These are phyloP conservation scores for Hirundichthys speculiger DNA, from an alignment of 2,113 vertebrate genomes.

Conservation along the genomic window DNA sequence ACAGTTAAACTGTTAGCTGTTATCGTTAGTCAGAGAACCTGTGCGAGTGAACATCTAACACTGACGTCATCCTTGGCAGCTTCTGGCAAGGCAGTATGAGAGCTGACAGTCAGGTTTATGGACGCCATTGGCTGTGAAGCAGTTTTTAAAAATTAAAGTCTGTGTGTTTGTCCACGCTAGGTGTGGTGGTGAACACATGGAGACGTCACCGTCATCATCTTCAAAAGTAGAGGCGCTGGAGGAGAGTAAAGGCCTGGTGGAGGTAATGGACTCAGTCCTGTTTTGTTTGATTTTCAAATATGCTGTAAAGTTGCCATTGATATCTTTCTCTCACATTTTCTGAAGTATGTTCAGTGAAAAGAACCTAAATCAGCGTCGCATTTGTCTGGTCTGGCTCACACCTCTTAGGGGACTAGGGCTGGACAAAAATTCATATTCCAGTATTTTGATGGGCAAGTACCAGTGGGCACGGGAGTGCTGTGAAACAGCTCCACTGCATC, in stretches of 20 bases:
- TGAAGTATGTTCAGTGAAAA: too few species aligned
- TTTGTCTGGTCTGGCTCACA: too few species aligned
- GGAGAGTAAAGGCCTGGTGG: conserved; percentile 45
- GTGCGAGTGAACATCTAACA: not conserved
- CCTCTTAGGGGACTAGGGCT: too few species aligned
- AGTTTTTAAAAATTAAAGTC: not conserved
- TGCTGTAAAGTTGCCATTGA: too few species aligned
- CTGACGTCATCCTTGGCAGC: not conserved
- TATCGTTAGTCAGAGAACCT: not conserved
- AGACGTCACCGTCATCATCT: conserved; percentile 50
- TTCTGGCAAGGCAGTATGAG: not conserved
- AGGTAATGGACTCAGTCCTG: conserved; percentile 45
- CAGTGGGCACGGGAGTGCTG: too few species aligned
- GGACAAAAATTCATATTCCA: too few species aligned
- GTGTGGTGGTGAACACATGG: conserved; percentile 57
- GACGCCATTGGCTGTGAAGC: not conserved
- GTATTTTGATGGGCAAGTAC: too few species aligned
- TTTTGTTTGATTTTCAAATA: too few species aligned
- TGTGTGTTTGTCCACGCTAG: conserved; percentile 28
- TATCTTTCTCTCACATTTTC: too few species aligned
- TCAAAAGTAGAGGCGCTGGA: conserved; percentile 48
- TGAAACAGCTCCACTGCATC: too few species aligned
- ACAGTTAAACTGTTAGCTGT: conserved; percentile 9
- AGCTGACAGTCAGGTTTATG: too few species aligned
- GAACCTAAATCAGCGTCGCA: too few species aligned